Evolutionary conservation across 2,888 invertebrate genomes (phyloP), one percentile per base, ranked within the genome.

Genomic region (Tridacna gigas): DNA sequence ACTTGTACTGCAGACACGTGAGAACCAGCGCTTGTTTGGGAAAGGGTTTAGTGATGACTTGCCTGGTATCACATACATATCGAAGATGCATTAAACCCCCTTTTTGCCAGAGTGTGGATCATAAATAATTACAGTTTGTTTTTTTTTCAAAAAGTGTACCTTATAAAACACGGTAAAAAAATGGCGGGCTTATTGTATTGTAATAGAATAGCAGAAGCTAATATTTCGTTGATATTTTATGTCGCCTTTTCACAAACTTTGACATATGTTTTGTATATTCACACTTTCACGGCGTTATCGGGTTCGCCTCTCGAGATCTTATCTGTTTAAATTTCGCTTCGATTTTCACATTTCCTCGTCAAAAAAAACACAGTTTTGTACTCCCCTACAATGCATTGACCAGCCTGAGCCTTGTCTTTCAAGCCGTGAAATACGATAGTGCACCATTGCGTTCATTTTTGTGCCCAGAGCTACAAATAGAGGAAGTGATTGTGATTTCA

Each of bases 231-330:
- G 13, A 22, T 60, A 77, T 77, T 61, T 77, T 74, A 51, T 73
- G 37, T 37, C 37, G 37, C 37, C 77, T 63, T 66, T 79, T 83
- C 74, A 67, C 77, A 77, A n/a, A 73, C n/a, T 69, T 77, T 84
- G 86, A 86, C 86, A 84, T 79, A 60, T 67, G 75, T 56, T 74
- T 84, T 79, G 84, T 81, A 66, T 48, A 80, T 87, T 87, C 87
- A 84, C 87, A 84, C 87, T 79, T 81, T 74, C 60, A 63, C 37
- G 12, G 45, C 60, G 77, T 77, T 83, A 87, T 81, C 77, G 71
- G 73, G 51, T 84, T 84, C 80, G 81, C 83, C 87, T 77, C 61
- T 26, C 56, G 37, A 20, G 82, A 84, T 84, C 47, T 79, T 80
- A 84, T 82, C 84, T 69, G 22, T 25, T 37, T 22, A 18, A 22